Base-by-base conservation (phyloP, 30 jellyfish, hydroid and myxozoan genomes). In the Sanderia malayensis region DNA sequence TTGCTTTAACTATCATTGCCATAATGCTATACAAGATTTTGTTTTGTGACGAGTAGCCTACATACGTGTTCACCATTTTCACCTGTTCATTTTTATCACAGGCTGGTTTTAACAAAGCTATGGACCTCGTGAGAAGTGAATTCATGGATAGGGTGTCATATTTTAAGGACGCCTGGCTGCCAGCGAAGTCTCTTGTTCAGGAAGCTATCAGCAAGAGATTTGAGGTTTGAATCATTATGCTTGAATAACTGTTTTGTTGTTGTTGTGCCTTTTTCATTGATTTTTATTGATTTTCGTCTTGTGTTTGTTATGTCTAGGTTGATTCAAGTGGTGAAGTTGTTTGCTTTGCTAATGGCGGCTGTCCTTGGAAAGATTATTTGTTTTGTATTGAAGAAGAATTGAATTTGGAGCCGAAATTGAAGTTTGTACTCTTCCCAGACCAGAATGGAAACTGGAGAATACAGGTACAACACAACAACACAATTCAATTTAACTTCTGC, bases 361-460 rank as follows among this genome's bases (percentile, higher is more conserved):
- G 94, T 44, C 96, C 96, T 0, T 87, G 96, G 96, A 87, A 87
- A 67, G 95, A 80, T 20, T 86, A 87, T 52, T 53, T 87, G 49
- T 87, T 87, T 73, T 87, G 67, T 18, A 64, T 87, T 0, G 96
- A 87, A 58, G 57, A 66, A 8, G 96, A 87, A 44, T 31, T 1
- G 20, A 37, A 60, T 15, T 55, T 81, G 1, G 80, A 73, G 31
- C 85, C 86, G 20, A 57, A 70, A 22, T 63, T 87, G 20, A 87
- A 80, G 47, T 87, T 81, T 73, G 94, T 80, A 18, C 85, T 87
- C 20, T 87, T 59, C 58, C 61, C 78, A 44, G 96, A 87, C 53
- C 96, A 87, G 37, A 67, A 63, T 46, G 34, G 46, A 31, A 73
- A 81, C 59, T 87, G 95, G 95, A 60, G 96, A 30, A 85, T 87